phyloP scores from a whole-genome alignment of 2,888 invertebrate species.

The Brachynemurus nebulosus region DNA sequence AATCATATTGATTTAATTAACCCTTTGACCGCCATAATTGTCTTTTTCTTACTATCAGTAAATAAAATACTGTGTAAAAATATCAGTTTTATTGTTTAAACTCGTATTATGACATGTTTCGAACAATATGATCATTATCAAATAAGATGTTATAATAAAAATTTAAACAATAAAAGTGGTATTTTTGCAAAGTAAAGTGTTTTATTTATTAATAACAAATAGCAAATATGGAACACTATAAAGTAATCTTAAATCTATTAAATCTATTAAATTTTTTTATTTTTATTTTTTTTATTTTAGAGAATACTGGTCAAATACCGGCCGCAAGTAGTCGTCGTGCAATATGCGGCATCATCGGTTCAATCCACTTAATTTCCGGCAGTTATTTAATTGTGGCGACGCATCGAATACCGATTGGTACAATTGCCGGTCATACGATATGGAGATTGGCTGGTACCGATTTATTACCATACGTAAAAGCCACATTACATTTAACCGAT shows the following conservation, averaged over 20 bases:
- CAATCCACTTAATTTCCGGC: constrained; percentile 70
- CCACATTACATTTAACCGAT: constrained; percentile 69
- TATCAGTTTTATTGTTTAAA: too few relatives aligned
- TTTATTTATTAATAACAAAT: too few relatives aligned
- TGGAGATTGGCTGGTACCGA: constrained; percentile 69
- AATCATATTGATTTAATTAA: too few relatives aligned
- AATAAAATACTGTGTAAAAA: too few relatives aligned
- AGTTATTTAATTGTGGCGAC: constrained; percentile 82
- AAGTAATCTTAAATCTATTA: constrained; percentile 1
- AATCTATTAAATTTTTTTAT: too few relatives aligned
- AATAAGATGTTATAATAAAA: neutral
- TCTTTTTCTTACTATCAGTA: constrained; percentile 3
- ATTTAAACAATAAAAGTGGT: too few relatives aligned
- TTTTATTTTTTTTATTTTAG: constrained; percentile 27
- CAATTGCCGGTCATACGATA: constrained; percentile 63
- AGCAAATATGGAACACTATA: too few relatives aligned
- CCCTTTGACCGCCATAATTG: neutral
- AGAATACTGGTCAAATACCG: constrained; percentile 47
- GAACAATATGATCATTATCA: too few relatives aligned
- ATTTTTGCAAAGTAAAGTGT: too few relatives aligned
- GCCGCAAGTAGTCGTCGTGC: constrained; percentile 45
- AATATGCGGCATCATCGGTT: constrained; percentile 82
- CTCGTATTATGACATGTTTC: too few relatives aligned
- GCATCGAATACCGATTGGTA: constrained; percentile 65
- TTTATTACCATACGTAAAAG: constrained; percentile 73